Conservation (phyloP, 2,888 invertebrate genomes). For the Neria commutata region DNA sequence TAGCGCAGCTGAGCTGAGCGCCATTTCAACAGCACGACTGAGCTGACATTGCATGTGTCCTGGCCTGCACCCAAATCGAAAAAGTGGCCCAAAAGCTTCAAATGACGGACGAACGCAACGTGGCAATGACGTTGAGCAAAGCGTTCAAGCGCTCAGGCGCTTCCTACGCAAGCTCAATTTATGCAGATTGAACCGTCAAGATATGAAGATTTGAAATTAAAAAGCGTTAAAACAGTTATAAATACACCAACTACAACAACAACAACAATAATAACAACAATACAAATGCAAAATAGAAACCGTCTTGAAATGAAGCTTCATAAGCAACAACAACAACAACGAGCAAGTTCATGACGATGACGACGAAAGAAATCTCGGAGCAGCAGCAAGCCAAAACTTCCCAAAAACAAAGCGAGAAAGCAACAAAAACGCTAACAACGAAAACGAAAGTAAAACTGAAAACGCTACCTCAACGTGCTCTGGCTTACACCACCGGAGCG, state of each 20-base stretch:
- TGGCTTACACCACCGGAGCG: constrained; percentile 3
- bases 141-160: no score
- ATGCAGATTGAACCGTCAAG: no score
- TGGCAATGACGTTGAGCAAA: background rate
- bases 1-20: no score
- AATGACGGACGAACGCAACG: no score
- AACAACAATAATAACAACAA: background rate
- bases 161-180: no score
- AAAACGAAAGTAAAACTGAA: constrained; percentile 19
- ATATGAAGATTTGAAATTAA: no score
- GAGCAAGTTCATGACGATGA: no score
- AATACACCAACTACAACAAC: background rate
- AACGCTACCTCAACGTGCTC: constrained; percentile 8
- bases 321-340: constrained; percentile 24
- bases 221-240: background rate
- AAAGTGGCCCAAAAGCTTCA: no score
- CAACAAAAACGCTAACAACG: constrained; percentile 24
- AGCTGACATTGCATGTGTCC: no score
- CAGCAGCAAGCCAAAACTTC: background rate
- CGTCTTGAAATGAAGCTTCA: constrained; percentile 19
- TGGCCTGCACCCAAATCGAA: no score
- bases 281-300: background rate
- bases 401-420: constrained; percentile 22
- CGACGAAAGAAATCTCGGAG: no score
- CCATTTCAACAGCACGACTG: no score